Base-by-base conservation (phyloP, 2,888 invertebrate genomes). In the Zygaena filipendulae region DNA sequence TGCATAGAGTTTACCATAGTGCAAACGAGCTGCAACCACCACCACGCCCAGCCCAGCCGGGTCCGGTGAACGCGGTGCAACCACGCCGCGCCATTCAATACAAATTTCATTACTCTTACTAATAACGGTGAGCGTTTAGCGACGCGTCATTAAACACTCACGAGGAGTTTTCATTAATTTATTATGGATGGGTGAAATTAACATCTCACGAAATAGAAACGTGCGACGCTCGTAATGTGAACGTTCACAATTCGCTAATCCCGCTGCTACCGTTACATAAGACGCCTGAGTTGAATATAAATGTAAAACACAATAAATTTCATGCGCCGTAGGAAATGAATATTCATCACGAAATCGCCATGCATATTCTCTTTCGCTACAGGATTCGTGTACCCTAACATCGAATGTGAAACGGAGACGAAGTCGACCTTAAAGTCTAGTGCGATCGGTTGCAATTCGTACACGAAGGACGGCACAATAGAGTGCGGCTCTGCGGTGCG, bases 281-380 rank as follows among this genome's bases (percentile, higher is more conserved):
- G 79, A 75, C 71, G 64, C 63, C 71, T 64, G 75, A 77, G 67
- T 77, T 69, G 79, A 79, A 79, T 77, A 77, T 75, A 79, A 77
- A 79, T 77, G 77, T 79, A 75, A 77, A 79, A 79, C 79, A 79
- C 79, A 74, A 79, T 79, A 79, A 77, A 77, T 79, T 79, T 79
- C 79, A 79, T 79, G 77, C 74, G 75, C 77, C 71, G 77, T 77
- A 77, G 77, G 75, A 79, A 79, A 79, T 79, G 79, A 79, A 79
- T 79, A 79, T 79, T 79, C 79, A 79, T 79, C 79, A 79, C 74
- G 75, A 77, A 75, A 77, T 79, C 72, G 79, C 79, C 74, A 77
- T 75, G 74, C 79, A 79, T 77, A 77, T 77, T 79, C 79, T 75
- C 71, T 63, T 72, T 67, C 59, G 66, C 69, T 68, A 62, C 64